Evolutionary conservation across 2,888 invertebrate genomes (phyloP).

Genomic region (Plutella xylostella): DNA sequence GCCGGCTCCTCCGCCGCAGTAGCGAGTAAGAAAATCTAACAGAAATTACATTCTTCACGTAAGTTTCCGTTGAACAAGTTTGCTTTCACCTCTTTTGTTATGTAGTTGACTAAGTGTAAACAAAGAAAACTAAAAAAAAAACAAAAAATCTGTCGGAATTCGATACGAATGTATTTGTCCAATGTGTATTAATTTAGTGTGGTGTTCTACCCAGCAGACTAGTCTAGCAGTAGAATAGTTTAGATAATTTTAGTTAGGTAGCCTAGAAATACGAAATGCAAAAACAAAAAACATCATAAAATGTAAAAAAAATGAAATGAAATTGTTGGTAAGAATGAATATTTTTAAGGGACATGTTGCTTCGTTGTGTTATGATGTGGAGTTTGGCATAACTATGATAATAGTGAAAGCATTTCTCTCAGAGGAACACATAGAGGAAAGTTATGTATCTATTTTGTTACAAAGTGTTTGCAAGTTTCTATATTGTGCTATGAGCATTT

Average conservation of each 20-base stretch:
- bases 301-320: conserved; percentile 70
- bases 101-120: conserved; percentile 67
- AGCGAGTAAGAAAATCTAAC: conserved; percentile 34
- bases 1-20: conserved; percentile 30
- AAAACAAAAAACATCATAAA: conserved; percentile 67
- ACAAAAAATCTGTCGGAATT: conserved; percentile 38
- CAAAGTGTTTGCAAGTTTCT: conserved; percentile 70
- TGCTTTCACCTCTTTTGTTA: conserved; percentile 69
- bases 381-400: conserved; percentile 70
- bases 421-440: conserved; percentile 55
- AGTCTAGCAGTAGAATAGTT: conserved; percentile 71
- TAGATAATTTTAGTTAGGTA: conserved; percentile 71
- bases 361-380: conserved; percentile 66
- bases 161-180: conserved; percentile 67
- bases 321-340: conserved; percentile 74
- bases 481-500: conserved; percentile 70
- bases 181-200: conserved; percentile 67
- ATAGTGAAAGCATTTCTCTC: conserved; percentile 60
- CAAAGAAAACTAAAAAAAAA: conserved; percentile 60
- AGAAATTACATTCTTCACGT: conserved; percentile 53
- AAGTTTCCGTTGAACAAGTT: conserved; percentile 65
- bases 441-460: conserved; percentile 71
- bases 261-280: conserved; percentile 71
- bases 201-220: conserved; percentile 69
- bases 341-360: conserved; percentile 73